Base-by-base conservation (phyloP, 1,140 invertebrate genomes). In the Pseudomyrmex cubaensis region DNA sequence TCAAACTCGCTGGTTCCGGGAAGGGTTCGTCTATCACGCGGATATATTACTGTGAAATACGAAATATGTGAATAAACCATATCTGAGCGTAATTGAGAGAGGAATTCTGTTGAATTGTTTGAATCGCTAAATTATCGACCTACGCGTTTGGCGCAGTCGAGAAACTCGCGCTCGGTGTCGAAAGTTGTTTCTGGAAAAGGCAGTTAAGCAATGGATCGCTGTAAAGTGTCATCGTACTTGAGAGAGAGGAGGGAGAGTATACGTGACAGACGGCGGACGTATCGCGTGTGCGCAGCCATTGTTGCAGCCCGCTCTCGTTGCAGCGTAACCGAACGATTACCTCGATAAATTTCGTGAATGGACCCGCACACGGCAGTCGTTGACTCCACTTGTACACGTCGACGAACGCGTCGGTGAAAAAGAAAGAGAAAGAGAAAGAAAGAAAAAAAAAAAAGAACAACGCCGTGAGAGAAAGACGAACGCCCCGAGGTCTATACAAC, bases 261-360 rank as follows among this genome's bases (percentile, higher is more conserved):
- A 20, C 85, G 52, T 56, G 54, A 64, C 35, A 59, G 10, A 12
- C 61, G 77, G 54, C 54, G 52, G 66, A 67, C 63, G 17, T 74
- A 57, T 69, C 83, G 69, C 44, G 54, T 85, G 56, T 20, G 64
- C 63, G 52, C 62, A 22, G 44, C 35, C 70, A 82, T 59, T 69
- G 73, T 48, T 22, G 17, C 46, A 44, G 50, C 0, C 50, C 20
- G 35, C 50, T 85, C 77, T 61, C 22, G 73, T 75, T 72, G 46
- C 20, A 56, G 66, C 84, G 67, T 88, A 83, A 88, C 76, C 72
- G 76, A 83, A 63, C 82, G 82, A 88, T 90, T 90, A 90, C 72
- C 82, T 54, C 77, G 88, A 90, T 90, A 87, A 89, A 88, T 90
- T 90, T 88, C 83, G 84, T 90, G 87, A 90, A 90, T 90, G 89